Evolutionary conservation across 64 coral and sea anemone species (phyloP).

Genomic region (Acropora yongei): DNA sequence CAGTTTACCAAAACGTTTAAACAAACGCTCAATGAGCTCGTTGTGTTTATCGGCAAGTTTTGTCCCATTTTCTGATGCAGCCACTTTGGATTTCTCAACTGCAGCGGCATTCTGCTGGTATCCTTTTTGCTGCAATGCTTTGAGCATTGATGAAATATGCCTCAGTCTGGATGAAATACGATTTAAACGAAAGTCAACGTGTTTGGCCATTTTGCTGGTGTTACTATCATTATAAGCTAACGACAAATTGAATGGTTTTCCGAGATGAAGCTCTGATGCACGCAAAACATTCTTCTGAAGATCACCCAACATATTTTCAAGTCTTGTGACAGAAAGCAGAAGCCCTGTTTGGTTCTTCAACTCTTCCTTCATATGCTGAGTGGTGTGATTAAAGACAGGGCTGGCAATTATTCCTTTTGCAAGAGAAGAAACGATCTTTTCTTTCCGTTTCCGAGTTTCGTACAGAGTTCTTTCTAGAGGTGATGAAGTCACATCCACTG

Average conservation of each 20-base stretch:
- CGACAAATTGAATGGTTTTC: neutral
- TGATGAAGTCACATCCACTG: neutral
- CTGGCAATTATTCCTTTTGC: slow-evolving; percentile 37
- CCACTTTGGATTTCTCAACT: neutral
- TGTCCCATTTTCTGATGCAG: neutral
- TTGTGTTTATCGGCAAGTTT: neutral
- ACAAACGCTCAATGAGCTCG: slow-evolving; percentile 10
- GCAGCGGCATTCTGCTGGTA: neutral
- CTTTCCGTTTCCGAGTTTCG: neutral
- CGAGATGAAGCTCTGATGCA: neutral
- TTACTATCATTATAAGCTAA: neutral
- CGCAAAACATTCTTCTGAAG: neutral
- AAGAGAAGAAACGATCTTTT: slow-evolving; percentile 4
- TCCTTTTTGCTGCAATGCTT: neutral
- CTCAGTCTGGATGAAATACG: slow-evolving; percentile 34
- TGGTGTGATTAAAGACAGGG: slow-evolving; percentile 7
- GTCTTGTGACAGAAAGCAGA: slow-evolving; percentile 9
- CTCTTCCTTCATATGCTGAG: neutral
- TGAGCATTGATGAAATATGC: slow-evolving; percentile 27
- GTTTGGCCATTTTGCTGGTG: neutral
- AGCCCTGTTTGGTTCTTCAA: slow-evolving; percentile 36
- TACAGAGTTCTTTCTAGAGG: neutral
- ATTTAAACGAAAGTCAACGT: slow-evolving; percentile 5
- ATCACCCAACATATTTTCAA: slow-evolving; percentile 37
- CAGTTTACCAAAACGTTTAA: neutral